These are phyloP conservation scores for Stegana nigrithorax DNA, from an alignment of 2,888 invertebrate genomes.

Conservation along the genomic window DNA sequence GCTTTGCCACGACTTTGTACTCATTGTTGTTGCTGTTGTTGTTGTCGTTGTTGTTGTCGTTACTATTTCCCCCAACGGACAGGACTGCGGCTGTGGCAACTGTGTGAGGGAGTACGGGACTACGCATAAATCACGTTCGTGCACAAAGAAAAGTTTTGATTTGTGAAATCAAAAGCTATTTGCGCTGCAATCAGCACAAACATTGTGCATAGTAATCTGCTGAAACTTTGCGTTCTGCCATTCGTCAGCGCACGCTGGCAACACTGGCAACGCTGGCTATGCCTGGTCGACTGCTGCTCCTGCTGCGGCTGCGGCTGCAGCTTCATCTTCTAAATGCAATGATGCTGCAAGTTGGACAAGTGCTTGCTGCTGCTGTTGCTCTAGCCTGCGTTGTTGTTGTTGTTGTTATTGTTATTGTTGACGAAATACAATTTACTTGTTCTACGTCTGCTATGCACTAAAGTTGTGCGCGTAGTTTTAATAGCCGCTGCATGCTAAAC, in stretches of 20 bases:
- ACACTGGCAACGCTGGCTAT: constrained; percentile 21
- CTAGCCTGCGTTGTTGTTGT: no score
- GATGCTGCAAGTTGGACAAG: neutral
- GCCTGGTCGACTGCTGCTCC: constrained; percentile 19
- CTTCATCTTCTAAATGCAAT: constrained; percentile 2
- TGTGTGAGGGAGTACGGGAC: constrained; percentile 24
- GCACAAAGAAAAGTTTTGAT: constrained; percentile 65
- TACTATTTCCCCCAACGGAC: neutral
- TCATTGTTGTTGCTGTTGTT: constrained; percentile 17
- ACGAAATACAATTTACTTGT: no score
- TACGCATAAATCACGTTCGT: constrained; percentile 65
- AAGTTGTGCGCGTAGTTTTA: no score
- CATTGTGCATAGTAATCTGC: constrained; percentile 47
- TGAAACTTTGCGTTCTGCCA: constrained; percentile 27
- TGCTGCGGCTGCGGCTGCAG: neutral
- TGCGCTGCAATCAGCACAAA: constrained; percentile 60
- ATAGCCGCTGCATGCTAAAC: no score
- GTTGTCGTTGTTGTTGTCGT: constrained; percentile 14
- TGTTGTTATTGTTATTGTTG: no score
- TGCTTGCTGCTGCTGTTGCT: neutral
- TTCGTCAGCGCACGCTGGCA: neutral
- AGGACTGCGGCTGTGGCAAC: constrained; percentile 34
- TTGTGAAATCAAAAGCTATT: constrained; percentile 64
- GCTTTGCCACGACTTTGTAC: neutral
- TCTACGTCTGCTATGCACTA: no score